Conservation (phyloP, 2,888 invertebrate genomes). For the Cataglyphis albicans region DNA sequence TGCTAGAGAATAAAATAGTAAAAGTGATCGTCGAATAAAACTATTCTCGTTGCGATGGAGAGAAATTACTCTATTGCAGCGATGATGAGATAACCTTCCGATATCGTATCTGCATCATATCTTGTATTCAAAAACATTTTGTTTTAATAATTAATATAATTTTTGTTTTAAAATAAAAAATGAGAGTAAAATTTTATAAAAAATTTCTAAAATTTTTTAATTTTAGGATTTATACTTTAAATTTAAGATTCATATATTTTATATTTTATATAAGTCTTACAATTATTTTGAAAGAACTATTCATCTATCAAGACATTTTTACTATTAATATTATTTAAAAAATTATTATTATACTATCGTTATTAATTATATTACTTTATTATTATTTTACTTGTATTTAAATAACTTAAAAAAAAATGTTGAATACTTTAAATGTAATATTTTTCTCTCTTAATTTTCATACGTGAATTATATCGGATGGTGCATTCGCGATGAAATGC, state of each 20-base stretch:
- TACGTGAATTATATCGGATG: constrained; percentile 8
- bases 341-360: neutral
- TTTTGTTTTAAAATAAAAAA: neutral
- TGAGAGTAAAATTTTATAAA: neutral
- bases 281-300: neutral
- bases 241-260: neutral
- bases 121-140: neutral
- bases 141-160: neutral
- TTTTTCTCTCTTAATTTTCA: constrained; percentile 8
- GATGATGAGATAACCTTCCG: neutral
- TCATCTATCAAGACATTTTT: neutral
- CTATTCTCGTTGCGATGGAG: constrained; percentile 30
- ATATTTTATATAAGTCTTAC: neutral
- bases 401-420: neutral
- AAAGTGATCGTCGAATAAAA: constrained; percentile 61
- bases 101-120: neutral
- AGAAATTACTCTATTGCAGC: neutral
- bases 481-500: constrained; percentile 38
- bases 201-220: neutral
- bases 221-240: too few species aligned
- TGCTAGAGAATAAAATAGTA: constrained; percentile 62
- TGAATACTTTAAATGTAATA: neutral
- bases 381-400: constrained; percentile 3
- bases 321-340: neutral
- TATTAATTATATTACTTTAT: neutral